Percentiles rank a stretch among this genome's conserved stretches.
phyloP scores from a whole-genome alignment of 2,888 invertebrate genomes.

The Athrips mouffetella region DNA sequence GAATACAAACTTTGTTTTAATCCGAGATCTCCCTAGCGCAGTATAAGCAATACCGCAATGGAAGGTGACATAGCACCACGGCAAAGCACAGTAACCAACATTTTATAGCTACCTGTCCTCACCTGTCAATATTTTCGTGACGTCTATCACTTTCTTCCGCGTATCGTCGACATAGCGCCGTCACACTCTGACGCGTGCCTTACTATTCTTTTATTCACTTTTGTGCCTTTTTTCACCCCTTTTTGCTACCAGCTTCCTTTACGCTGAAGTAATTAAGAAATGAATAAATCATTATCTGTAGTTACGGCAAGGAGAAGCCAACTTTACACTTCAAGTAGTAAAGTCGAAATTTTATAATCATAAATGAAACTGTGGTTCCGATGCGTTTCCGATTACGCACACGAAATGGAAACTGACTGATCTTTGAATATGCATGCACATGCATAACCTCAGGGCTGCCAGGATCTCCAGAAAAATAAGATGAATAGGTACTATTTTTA shows the following conservation, averaged over 20 bases:
- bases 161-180: conserved; percentile 41
- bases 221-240: conserved; percentile 42
- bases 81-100: conserved; percentile 48
- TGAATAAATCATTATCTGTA: conserved; percentile 55
- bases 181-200: conserved; percentile 58
- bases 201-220: conserved; percentile 42
- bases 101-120: conserved; percentile 35
- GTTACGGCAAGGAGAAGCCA: conserved; percentile 28
- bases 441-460: conserved; percentile 32
- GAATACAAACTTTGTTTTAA: not conserved
- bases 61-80: not conserved
- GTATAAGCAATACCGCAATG: not conserved
- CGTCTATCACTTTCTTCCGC: conserved; percentile 58
- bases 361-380: conserved; percentile 33
- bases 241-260: conserved; percentile 56
- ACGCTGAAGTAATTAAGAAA: conserved; percentile 55
- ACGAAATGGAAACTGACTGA: conserved; percentile 66
- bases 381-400: conserved; percentile 69
- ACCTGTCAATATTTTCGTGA: conserved; percentile 48
- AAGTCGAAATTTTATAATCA: conserved; percentile 46
- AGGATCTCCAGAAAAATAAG: too few relatives aligned
- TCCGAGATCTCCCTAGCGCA: not conserved
- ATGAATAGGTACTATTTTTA: too few relatives aligned
- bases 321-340: conserved; percentile 34
- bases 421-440: conserved; percentile 73